phyloP scores from a whole-genome alignment of 2,888 invertebrate species.

The Drosophila borealis region DNA sequence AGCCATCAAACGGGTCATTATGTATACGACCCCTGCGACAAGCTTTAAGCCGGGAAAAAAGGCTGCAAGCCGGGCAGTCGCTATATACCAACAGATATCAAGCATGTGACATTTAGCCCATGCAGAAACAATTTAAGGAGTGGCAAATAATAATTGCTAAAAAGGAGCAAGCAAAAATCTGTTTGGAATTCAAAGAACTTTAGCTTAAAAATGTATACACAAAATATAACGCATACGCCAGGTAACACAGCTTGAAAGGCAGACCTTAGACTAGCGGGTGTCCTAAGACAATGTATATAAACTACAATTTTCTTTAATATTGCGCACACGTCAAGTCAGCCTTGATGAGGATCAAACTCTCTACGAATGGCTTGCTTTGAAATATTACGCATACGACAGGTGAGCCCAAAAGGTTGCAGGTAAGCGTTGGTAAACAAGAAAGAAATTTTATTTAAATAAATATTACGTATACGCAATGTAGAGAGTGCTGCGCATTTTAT shows the following conservation, averaged over 20 bases:
- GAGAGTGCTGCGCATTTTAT: background rate
- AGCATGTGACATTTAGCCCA: slow-evolving; percentile 1
- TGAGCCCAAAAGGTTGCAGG: background rate
- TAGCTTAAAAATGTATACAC: background rate
- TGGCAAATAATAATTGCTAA: too few species aligned
- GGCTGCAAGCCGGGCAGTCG: background rate
- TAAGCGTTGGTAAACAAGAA: background rate
- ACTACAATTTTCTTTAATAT: slow-evolving; percentile 5
- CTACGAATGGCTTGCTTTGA: background rate
- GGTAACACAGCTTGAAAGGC: background rate
- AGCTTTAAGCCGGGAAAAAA: slow-evolving; percentile 1
- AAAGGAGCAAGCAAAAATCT: too few species aligned
- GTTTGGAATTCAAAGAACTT: background rate
- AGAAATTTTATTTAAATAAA: slow-evolving; percentile 4
- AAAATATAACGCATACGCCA: slow-evolving; percentile 8
- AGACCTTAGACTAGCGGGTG: too few species aligned
- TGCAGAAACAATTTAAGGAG: background rate
- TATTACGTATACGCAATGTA: background rate
- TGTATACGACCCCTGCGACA: slow-evolving; percentile 26
- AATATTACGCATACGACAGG: slow-evolving; percentile 16
- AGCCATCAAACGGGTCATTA: slow-evolving; percentile 14
- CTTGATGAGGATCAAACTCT: slow-evolving; percentile 2
- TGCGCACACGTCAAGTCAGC: slow-evolving; percentile 7
- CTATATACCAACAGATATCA: slow-evolving; percentile 13
- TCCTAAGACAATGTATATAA: background rate